Conservation (phyloP, 2,113 vertebrate species). For the Polypterus senegalus region DNA sequence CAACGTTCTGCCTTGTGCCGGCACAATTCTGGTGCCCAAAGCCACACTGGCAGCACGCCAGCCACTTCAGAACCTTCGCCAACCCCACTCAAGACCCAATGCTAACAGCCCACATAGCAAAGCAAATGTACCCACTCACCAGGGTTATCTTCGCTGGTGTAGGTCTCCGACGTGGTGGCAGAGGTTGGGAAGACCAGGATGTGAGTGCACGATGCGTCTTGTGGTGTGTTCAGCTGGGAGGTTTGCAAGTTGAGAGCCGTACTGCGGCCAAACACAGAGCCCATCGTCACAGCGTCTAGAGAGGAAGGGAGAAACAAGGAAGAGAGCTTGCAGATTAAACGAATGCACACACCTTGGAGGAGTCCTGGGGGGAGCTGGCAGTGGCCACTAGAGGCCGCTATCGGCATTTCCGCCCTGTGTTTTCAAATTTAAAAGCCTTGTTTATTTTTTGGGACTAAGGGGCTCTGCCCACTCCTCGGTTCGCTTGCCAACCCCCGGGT, state of each 20-base stretch:
- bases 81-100: too few relatives aligned
- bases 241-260: conserved; percentile 91
- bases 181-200: conserved; percentile 96
- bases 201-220: conserved; percentile 93
- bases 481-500: too few relatives aligned
- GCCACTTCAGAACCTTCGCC: too few relatives aligned
- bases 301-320: not conserved
- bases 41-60: accelerated
- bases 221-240: conserved; percentile 90
- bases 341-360: too few relatives aligned
- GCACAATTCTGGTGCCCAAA: not conserved
- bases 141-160: conserved; percentile 83
- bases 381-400: too few relatives aligned
- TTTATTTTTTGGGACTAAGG: too few relatives aligned
- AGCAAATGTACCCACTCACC: conserved; percentile 39
- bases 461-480: too few relatives aligned
- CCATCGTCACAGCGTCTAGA: conserved; percentile 90
- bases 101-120: not conserved
- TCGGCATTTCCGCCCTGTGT: too few relatives aligned
- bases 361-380: too few relatives aligned
- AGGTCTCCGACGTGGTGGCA: conserved; percentile 84
- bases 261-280: conserved; percentile 91
- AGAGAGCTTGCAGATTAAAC: too few relatives aligned
- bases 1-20: accelerated
- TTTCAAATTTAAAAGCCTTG: too few relatives aligned